Percentiles rank a stretch among this genome's conserved stretches.
phyloP scores from a whole-genome alignment of 2,888 invertebrate genomes.

The Isoperla grammatica region DNA sequence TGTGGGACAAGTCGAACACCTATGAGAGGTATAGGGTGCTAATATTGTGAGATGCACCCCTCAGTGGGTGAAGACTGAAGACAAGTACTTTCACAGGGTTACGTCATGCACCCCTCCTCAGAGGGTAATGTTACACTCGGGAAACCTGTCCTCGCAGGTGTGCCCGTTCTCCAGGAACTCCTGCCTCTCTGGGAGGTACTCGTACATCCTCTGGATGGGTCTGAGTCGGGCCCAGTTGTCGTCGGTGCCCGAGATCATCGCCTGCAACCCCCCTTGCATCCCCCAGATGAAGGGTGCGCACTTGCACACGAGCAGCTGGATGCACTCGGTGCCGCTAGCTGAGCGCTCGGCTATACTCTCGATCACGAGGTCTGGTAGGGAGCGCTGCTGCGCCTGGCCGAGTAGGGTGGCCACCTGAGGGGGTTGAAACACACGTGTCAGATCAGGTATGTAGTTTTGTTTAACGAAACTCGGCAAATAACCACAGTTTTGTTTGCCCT shows the following conservation, averaged over 20 bases:
- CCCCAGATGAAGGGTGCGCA: slow-evolving; percentile 67
- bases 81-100: too few relatives aligned
- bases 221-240: slow-evolving; percentile 34
- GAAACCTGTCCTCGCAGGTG: slow-evolving; percentile 57
- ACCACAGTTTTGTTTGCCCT: too few relatives aligned
- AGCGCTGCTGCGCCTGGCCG: slow-evolving; percentile 53
- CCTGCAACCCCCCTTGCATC: slow-evolving; percentile 63
- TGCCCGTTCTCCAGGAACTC: slow-evolving; percentile 57
- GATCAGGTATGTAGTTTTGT: too few relatives aligned
- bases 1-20: too few relatives aligned
- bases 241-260: slow-evolving; percentile 33
- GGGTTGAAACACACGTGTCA: not conserved
- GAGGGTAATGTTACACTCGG: slow-evolving; percentile 40
- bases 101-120: too few relatives aligned
- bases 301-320: slow-evolving; percentile 70
- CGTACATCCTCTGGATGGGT: slow-evolving; percentile 48
- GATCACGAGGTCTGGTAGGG: slow-evolving; percentile 53
- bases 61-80: too few relatives aligned
- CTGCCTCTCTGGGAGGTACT: slow-evolving; percentile 55
- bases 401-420: slow-evolving; percentile 47
- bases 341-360: not conserved
- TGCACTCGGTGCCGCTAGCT: slow-evolving; percentile 55
- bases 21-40: too few relatives aligned
- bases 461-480: too few relatives aligned
- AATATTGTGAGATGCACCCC: too few relatives aligned